A percentile compares a stretch with the other conserved stretches of the same genome.
These are phyloP conservation scores for Plutella xylostella DNA, from an alignment of 2,888 invertebrate species.

Conservation along the genomic window DNA sequence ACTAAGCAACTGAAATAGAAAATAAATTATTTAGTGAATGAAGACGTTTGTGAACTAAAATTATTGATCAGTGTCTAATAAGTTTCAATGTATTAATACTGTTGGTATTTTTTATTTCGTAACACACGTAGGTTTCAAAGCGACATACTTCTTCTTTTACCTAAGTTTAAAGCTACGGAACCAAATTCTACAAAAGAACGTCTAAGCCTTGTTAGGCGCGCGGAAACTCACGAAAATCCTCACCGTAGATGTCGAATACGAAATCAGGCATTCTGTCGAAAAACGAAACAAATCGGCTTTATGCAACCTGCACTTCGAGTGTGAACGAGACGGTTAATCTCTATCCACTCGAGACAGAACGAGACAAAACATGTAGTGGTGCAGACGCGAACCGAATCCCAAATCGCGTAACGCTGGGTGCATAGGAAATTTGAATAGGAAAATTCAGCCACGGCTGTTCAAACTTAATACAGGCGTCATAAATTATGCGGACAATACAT, in stretches of 20 bases:
- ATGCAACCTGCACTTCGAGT: conserved; percentile 40
- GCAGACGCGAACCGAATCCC: background rate
- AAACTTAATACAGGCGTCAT: too few relatives aligned
- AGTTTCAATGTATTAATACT: too few relatives aligned
- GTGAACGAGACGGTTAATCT: conserved; percentile 18
- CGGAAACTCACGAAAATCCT: conserved; percentile 7
- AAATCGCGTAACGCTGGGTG: too few relatives aligned
- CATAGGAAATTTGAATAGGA: too few relatives aligned
- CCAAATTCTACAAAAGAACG: background rate
- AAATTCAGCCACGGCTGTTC: too few relatives aligned
- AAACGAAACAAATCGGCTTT: conserved; percentile 52
- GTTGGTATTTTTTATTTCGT: too few relatives aligned
- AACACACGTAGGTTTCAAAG: too few relatives aligned
- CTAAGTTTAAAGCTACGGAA: too few relatives aligned
- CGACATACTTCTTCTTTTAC: too few relatives aligned
- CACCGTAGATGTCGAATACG: conserved; percentile 30
- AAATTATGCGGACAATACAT: too few relatives aligned
- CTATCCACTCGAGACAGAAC: conserved; percentile 20
- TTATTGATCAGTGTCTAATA: too few relatives aligned
- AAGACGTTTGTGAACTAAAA: too few relatives aligned
- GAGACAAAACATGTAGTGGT: conserved; percentile 24
- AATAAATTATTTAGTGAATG: conserved; percentile 20
- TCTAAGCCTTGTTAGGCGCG: background rate
- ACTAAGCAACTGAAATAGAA: conserved; percentile 38
- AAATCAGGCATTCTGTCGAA: conserved; percentile 39